phyloP scores from a whole-genome alignment of 2,888 invertebrate genomes.

The Prosapia bicincta region DNA sequence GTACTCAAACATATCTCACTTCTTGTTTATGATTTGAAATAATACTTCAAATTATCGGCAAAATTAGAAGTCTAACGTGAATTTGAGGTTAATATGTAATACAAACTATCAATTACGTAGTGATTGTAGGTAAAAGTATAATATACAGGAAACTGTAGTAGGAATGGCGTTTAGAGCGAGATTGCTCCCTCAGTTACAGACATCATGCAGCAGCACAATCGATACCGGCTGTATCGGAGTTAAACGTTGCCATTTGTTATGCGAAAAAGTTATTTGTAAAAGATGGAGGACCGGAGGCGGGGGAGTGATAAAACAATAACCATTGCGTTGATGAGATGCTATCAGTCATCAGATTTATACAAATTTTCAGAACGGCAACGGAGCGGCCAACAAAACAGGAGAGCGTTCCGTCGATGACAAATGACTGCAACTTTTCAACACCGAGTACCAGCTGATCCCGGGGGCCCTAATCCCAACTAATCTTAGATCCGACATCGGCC shows the following conservation, averaged over 20 bases:
- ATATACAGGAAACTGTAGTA: too few relatives aligned
- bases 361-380: constrained; percentile 28
- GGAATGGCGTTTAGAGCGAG: background rate
- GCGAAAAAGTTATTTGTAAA: constrained; percentile 22
- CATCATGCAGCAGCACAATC: background rate
- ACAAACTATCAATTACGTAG: too few relatives aligned
- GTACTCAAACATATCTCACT: too few relatives aligned
- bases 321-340: constrained; percentile 26
- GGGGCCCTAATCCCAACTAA: constrained; percentile 19
- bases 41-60: too few relatives aligned
- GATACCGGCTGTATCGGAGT: background rate
- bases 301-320: constrained; percentile 30
- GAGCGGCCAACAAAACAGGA: constrained; percentile 19
- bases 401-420: constrained; percentile 16
- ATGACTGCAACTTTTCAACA: constrained; percentile 29
- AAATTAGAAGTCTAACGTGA: too few relatives aligned
- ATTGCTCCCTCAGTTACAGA: too few relatives aligned
- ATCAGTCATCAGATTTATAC: constrained; percentile 32
- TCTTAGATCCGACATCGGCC: constrained; percentile 10
- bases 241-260: constrained; percentile 19
- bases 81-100: too few relatives aligned
- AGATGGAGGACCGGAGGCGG: constrained; percentile 19
- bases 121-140: too few relatives aligned
- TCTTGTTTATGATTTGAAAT: too few relatives aligned
- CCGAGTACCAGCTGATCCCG: constrained; percentile 27